phyloP scores from a whole-genome alignment of 2,113 vertebrate genomes.

The Sminthopsis crassicaudata region DNA sequence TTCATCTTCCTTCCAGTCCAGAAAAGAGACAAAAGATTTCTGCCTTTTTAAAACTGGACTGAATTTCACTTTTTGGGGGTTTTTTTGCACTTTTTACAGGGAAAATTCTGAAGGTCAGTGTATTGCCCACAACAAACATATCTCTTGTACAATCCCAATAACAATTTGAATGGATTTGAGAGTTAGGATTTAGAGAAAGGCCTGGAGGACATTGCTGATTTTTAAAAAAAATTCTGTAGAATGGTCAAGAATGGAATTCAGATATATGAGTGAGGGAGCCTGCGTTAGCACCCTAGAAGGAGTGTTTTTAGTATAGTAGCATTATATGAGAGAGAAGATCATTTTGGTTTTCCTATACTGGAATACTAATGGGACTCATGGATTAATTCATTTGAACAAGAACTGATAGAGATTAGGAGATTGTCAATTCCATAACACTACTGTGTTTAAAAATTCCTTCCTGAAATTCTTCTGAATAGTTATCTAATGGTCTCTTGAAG shows the following conservation, averaged over 20 bases:
- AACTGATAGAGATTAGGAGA: neutral
- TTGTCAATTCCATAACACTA: neutral
- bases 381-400: conserved; percentile 29
- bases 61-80: conserved; percentile 44
- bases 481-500: conserved; percentile 9
- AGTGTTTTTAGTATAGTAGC: neutral
- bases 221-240: neutral
- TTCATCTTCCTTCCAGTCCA: neutral
- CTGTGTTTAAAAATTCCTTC: conserved; percentile 10
- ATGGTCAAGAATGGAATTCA: neutral
- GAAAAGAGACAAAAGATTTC: neutral
- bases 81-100: conserved; percentile 29
- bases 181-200: neutral
- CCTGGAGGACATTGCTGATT: neutral
- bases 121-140: neutral
- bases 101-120: conserved; percentile 44
- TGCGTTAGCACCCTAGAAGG: neutral
- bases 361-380: neutral
- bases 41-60: conserved; percentile 57
- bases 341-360: neutral
- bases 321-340: conserved; percentile 14
- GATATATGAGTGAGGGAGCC: neutral
- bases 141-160: neutral
- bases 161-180: neutral
- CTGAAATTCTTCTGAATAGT: conserved; percentile 35